Conservation (phyloP, 2,797 vertebrate species). For the Cyclopterus lumpus region DNA sequence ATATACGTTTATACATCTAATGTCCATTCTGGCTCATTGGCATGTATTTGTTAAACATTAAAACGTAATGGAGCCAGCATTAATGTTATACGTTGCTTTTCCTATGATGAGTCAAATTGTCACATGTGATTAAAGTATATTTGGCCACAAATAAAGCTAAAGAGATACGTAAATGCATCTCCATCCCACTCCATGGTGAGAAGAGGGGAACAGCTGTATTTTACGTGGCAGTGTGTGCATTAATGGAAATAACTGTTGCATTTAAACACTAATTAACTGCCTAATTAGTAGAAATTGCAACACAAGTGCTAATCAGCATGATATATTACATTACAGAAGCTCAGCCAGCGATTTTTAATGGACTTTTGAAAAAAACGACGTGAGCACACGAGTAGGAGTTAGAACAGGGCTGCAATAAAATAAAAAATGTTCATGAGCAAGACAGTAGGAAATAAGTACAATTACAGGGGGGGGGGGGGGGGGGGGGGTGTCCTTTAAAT, state of each 20-base stretch:
- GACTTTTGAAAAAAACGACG: conserved; percentile 44
- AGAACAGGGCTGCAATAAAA: conserved; percentile 32
- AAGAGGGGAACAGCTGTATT: background rate
- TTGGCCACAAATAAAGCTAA: background rate
- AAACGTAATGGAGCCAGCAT: background rate
- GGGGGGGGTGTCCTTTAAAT: conserved; percentile 47
- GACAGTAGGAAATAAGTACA: conserved; percentile 21
- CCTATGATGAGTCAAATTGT: background rate
- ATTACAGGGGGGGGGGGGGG: no score
- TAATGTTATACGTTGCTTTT: background rate
- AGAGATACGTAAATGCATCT: background rate
- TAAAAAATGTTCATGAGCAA: conserved; percentile 42
- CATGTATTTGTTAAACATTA: background rate
- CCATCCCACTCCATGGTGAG: background rate
- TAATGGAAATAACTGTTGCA: conserved; percentile 19
- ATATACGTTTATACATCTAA: background rate
- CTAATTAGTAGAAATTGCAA: conserved; percentile 35
- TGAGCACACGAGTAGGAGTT: background rate
- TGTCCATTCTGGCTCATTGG: background rate
- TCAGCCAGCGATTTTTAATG: conserved; percentile 38
- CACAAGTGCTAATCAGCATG: conserved; percentile 22
- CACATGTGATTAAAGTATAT: background rate
- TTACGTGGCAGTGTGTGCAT: background rate
- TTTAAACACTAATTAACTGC: conserved; percentile 35
- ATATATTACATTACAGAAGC: conserved; percentile 26